Conservation (phyloP, 1,140 invertebrate species). For the Steinernema khuongi region DNA sequence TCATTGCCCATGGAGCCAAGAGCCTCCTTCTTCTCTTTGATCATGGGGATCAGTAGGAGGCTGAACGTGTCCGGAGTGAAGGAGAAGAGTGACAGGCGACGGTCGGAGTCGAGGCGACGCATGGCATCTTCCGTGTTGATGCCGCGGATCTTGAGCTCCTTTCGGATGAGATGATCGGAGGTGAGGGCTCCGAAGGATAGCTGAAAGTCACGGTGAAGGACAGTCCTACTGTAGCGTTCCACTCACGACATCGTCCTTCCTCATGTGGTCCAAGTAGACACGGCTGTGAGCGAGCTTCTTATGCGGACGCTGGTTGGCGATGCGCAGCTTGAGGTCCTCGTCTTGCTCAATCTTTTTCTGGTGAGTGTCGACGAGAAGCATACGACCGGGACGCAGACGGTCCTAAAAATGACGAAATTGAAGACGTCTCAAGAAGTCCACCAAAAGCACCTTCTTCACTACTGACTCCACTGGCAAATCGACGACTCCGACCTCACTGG, state of each 20-base stretch:
- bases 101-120: conserved; percentile 69
- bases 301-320: conserved; percentile 79
- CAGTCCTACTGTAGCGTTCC: not conserved
- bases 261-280: conserved; percentile 72
- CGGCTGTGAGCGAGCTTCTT: conserved; percentile 71
- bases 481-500: conserved; percentile 95
- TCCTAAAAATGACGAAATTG: conserved; percentile 71
- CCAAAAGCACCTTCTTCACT: conserved; percentile 79
- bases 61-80: conserved; percentile 92
- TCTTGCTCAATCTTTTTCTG: conserved; percentile 85
- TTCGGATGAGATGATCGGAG: conserved; percentile 52
- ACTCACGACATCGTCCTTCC: conserved; percentile 56
- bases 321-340: conserved; percentile 81
- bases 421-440: no score
- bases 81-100: conserved; percentile 79
- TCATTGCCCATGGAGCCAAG: conserved; percentile 99
- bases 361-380: conserved; percentile 91
- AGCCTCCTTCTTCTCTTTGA: conserved; percentile 95
- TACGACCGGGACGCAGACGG: conserved; percentile 89
- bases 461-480: conserved; percentile 83
- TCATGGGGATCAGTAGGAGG: conserved; percentile 87
- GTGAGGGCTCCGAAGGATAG: conserved; percentile 55
- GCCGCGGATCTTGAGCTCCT: conserved; percentile 36
- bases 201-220: conserved; percentile 36
- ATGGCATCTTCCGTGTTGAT: not conserved